Conservation (phyloP, 92 coral and sea anemone species). For the Siderastrea siderea region DNA sequence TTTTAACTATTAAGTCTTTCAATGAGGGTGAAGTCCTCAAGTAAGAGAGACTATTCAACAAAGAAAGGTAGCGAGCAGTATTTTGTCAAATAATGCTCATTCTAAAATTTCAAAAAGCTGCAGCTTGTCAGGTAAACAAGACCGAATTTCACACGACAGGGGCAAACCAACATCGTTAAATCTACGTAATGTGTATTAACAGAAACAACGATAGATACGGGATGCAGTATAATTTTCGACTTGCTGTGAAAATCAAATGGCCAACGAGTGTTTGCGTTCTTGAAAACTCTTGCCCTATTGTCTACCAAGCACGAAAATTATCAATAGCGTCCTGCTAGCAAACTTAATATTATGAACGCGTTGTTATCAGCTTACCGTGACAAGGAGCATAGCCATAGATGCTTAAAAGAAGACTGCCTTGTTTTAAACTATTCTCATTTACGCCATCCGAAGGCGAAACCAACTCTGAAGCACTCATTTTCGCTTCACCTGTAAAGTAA, state of each 20-base stretch:
- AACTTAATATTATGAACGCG: not conserved
- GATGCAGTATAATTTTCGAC: not conserved
- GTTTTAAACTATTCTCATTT: not conserved
- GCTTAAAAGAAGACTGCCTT: slow-evolving; percentile 37
- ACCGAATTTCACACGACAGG: not conserved
- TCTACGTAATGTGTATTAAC: not conserved
- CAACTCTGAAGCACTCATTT: not conserved
- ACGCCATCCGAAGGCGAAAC: not conserved
- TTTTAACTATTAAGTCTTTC: no score
- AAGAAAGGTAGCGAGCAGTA: not conserved
- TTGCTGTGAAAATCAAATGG: not conserved
- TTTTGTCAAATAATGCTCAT: not conserved
- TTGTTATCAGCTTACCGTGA: slow-evolving; percentile 21
- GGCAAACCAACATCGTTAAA: not conserved
- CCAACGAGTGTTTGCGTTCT: not conserved
- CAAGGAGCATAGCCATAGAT: slow-evolving; percentile 40
- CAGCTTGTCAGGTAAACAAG: slow-evolving; percentile 7
- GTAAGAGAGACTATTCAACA: not conserved
- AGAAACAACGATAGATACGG: not conserved
- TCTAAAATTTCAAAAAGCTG: not conserved
- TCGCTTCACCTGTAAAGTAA: not conserved
- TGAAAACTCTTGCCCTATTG: not conserved
- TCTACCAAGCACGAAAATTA: not conserved
- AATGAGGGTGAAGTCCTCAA: no score
- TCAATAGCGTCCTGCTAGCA: not conserved